Percentiles rank a stretch among this genome's conserved stretches.
phyloP scores from a whole-genome alignment of 2,797 vertebrate genomes.

The Spea hammondii region DNA sequence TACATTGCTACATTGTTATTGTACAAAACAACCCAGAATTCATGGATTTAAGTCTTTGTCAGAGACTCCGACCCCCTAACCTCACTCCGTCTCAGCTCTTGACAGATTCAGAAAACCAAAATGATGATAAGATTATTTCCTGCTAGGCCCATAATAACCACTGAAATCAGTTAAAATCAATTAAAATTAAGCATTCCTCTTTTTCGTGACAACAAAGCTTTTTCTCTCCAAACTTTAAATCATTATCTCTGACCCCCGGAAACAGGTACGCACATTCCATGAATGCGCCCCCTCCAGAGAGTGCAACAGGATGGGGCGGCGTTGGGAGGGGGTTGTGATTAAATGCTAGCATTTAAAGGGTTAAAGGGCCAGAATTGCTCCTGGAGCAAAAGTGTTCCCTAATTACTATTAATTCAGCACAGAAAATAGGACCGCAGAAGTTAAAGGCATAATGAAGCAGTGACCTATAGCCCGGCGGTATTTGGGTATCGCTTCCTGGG shows the following conservation, averaged over 20 bases:
- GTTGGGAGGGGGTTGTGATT: background rate
- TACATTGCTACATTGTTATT: too few relatives aligned
- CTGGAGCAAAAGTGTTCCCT: background rate
- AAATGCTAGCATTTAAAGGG: background rate
- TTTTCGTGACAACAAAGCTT: background rate
- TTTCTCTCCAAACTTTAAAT: background rate
- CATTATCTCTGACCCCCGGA: background rate
- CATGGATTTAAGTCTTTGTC: too few relatives aligned
- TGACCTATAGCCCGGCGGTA: constrained; percentile 20
- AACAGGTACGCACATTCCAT: too few relatives aligned
- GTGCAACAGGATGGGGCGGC: background rate
- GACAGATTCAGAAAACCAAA: background rate
- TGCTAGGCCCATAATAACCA: background rate
- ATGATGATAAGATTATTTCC: background rate
- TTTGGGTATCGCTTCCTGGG: constrained; percentile 35
- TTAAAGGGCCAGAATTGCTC: constrained; percentile 11
- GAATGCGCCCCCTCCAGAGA: too few relatives aligned
- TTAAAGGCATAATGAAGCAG: constrained; percentile 32
- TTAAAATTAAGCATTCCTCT: background rate
- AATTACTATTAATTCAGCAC: constrained; percentile 34
- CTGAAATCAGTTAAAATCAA: background rate
- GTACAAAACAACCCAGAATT: too few relatives aligned
- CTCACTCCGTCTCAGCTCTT: too few relatives aligned
- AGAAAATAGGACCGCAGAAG: constrained; percentile 37
- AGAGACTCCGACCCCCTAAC: too few relatives aligned